Base-by-base conservation (phyloP, 2,113 vertebrate genomes). In the Centropus unirufus region DNA sequence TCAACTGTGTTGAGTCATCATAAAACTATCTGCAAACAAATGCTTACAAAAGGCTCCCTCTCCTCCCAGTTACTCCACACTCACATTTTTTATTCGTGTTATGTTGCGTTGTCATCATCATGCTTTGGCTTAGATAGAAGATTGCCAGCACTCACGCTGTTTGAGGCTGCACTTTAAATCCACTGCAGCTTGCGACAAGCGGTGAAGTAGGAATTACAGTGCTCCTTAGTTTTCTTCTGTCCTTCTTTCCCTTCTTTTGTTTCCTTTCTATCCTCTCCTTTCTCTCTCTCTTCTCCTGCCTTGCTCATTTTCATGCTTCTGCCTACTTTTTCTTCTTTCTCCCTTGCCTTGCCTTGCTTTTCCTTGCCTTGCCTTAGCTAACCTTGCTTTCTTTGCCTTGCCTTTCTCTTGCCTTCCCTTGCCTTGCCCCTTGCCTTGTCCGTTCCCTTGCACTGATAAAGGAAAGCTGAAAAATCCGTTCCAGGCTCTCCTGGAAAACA, bases 21-120 rank as follows among this genome's bases (percentile, higher is more conserved):
- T 76, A 69, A 85, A 96, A 87, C 77, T 91, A 92, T 95, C 67
- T 83, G 75, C 75, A 91, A 93, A 87, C 67, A 85, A 74, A 85
- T 63, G 62, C 78, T 79, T 91, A 34, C 36, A 47, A 62, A 94
- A 85, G 74, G 55, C 21, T 94, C 73, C 84, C 82, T 91, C 51
- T 51, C 74, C 63, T 87, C 82, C 73, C 74, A 51, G 1, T 95
- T 76, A 76, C 63, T 77, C 78, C 78, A 76, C 67, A 42, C 16
- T 82, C 70, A 62, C 20, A 80, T 69, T 76, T 95, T 91, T 92
- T 24, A 22, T 61, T 77, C 3, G 0, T 67, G 52, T 83, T 73
- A 34, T 44, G 62, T 68, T 91, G 64, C 40, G 62, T 64, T 91
- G 64, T 73, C 82, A 51, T 66, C 5, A 0, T 72, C 55, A 34